Evolutionary conservation across 2,888 invertebrate genomes (phyloP), one percentile per base, ranked within the genome.

Genomic region (Drosophila emarginata): DNA sequence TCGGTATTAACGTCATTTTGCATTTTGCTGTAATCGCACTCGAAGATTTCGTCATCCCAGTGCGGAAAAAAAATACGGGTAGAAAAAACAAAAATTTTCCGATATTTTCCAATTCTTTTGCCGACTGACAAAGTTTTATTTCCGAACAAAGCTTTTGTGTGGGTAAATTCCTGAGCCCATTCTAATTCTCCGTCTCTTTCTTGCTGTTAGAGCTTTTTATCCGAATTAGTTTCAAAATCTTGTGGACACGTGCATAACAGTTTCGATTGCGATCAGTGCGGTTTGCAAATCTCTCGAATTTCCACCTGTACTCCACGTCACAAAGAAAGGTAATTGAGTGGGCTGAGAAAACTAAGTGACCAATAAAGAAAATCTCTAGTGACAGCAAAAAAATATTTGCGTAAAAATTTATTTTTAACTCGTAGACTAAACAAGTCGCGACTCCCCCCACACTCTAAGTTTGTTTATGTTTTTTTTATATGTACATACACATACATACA

Each of bases 31-130:
- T 53, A 79, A 82, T 70, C 57, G 50, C 15, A 18, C 58, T 52
- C 63, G 36, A 12, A 14, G 32, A 85, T 84, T 87, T 85, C 86
- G 87, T 84, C 89, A 84, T 75, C 50, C 56, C 51, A 1, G 11
- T 39, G 9, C 15, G 57, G 62, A 77, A 72, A 82, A 80, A 60
- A 74, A 7, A 21, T 5, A 12, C n/a, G n/a, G n/a, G n/a, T n/a
- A n/a, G n/a, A 11, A 5, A 32, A 9, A 1, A 52, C 40, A 26
- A 37, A 26, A 37, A n/a, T 14, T 36, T 53, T 18, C n/a, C 12
- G 60, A 18, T 23, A 2, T 26, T 39, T 36, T 23, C 11, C 11
- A 14, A 21, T 12, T n/a, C 26, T 11, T n/a, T 37, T 23, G 7
- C 14, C 28, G n/a, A 28, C 14, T 39, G 40, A 15, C 26, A 56